Evolutionary conservation across 2,888 invertebrate species (phyloP).

Genomic region (Rhingia rostrata): DNA sequence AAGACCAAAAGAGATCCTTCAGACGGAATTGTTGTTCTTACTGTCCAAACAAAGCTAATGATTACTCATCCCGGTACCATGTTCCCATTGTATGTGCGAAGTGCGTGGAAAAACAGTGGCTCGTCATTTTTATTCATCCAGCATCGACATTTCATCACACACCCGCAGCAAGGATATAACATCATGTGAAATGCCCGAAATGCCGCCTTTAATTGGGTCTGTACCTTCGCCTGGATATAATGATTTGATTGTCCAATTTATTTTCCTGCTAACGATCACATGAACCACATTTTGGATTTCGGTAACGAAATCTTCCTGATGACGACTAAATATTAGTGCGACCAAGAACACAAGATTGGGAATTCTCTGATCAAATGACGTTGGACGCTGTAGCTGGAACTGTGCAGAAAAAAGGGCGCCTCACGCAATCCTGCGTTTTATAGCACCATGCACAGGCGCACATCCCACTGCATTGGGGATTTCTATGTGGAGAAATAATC

Average conservation of each 20-base stretch:
- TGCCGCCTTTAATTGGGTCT: slow-evolving; percentile 71
- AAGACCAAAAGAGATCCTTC: slow-evolving; percentile 62
- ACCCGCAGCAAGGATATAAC: slow-evolving; percentile 50
- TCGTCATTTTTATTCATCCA: slow-evolving; percentile 16
- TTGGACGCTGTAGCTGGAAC: slow-evolving; percentile 6
- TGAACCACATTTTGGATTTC: slow-evolving; percentile 61
- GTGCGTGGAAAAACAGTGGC: slow-evolving; percentile 63
- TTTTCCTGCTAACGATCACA: slow-evolving; percentile 79
- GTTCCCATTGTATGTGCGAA: slow-evolving; percentile 1
- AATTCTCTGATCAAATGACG: slow-evolving; percentile 66
- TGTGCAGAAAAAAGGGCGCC: slow-evolving; percentile 68
- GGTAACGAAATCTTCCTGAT: slow-evolving; percentile 66
- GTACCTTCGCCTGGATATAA: slow-evolving; percentile 75
- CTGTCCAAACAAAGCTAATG: slow-evolving; percentile 66
- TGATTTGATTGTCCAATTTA: slow-evolving; percentile 82
- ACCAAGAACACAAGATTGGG: slow-evolving; percentile 37
- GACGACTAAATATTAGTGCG: slow-evolving; percentile 63
- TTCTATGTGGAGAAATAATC: slow-evolving; percentile 67
- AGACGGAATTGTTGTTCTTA: slow-evolving; percentile 41
- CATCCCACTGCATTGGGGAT: slow-evolving; percentile 42
- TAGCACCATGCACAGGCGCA: slow-evolving; percentile 46
- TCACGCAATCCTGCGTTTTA: slow-evolving; percentile 73
- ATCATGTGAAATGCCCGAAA: slow-evolving; percentile 47
- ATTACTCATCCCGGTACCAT: slow-evolving; percentile 41
- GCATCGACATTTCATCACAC: slow-evolving; percentile 49